Conservation (phyloP, 1,140 invertebrate genomes). For the Micrasema minimum region DNA sequence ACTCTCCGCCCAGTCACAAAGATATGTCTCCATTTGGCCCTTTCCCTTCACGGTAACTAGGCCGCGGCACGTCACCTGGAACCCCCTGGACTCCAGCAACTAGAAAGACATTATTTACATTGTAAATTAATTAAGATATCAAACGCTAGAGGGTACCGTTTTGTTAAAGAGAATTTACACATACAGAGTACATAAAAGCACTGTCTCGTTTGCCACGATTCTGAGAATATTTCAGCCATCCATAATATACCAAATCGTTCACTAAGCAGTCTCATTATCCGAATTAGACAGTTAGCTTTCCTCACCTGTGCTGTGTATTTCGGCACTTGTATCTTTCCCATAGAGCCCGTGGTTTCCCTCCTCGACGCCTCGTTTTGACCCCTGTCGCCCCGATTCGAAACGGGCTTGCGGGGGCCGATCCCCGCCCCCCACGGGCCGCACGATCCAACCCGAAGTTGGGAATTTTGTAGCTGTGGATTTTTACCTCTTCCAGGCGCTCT, state of each 20-base stretch:
- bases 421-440: conserved; percentile 95
- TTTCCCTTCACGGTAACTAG: conserved; percentile 93
- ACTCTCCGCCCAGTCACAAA: conserved; percentile 77
- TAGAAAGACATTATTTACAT: conserved; percentile 55
- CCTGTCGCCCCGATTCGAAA: conserved; percentile 98
- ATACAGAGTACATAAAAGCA: too few relatives aligned
- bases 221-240: too few relatives aligned
- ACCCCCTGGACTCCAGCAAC: conserved; percentile 78
- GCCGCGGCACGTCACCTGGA: conserved; percentile 80
- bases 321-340: conserved; percentile 89
- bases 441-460: conserved; percentile 92
- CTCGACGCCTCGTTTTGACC: conserved; percentile 95
- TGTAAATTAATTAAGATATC: too few relatives aligned
- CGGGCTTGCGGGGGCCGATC: conserved; percentile 96
- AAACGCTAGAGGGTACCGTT: too few relatives aligned
- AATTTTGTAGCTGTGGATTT: conserved; percentile 98
- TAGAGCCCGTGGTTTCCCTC: conserved; percentile 91
- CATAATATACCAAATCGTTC: too few relatives aligned
- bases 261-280: too few relatives aligned
- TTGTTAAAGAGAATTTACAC: too few relatives aligned
- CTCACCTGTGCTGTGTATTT: conserved; percentile 82
- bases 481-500: conserved; percentile 91
- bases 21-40: conserved; percentile 95
- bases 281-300: too few relatives aligned
- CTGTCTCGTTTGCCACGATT: too few relatives aligned